A percentile compares a stretch with the other conserved stretches of the same genome.
Conservation (phyloP, 53 echinoderm and acorn worm genomes). For the Pentamera pediparva region DNA sequence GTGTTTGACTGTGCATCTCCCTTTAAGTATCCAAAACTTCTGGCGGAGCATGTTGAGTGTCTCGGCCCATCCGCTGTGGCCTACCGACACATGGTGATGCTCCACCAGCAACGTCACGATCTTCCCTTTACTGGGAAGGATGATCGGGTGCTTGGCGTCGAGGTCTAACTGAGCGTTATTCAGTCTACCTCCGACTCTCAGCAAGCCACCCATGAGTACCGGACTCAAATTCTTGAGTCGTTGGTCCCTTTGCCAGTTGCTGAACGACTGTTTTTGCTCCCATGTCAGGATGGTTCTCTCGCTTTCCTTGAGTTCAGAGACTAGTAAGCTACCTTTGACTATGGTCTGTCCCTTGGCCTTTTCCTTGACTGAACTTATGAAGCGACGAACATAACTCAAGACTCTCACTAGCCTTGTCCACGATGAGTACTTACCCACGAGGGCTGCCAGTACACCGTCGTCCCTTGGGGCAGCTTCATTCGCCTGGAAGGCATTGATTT, state of each 20-base stretch:
- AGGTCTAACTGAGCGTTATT: slow-evolving; percentile 9
- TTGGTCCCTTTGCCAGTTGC: slow-evolving; percentile 20
- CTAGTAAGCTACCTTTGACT: slow-evolving; percentile 7
- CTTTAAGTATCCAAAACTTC: slow-evolving; percentile 3
- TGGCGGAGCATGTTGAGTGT: neutral
- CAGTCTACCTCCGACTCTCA: slow-evolving; percentile 32
- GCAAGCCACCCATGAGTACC: neutral
- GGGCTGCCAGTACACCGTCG: neutral
- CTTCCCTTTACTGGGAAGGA: slow-evolving; percentile 8
- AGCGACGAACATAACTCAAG: neutral
- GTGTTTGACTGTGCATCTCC: neutral
- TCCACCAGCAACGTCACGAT: slow-evolving; percentile 4
- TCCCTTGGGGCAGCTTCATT: neutral
- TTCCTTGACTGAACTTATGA: neutral
- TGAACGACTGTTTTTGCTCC: slow-evolving; percentile 22
- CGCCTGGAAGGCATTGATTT: neutral
- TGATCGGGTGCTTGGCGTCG: neutral
- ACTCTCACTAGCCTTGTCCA: slow-evolving; percentile 1
- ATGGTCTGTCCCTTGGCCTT: neutral
- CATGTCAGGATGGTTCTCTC: slow-evolving; percentile 15
- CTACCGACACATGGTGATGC: slow-evolving; percentile 3
- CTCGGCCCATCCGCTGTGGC: neutral
- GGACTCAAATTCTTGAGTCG: slow-evolving; percentile 18
- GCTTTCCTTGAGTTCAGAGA: slow-evolving; percentile 30
- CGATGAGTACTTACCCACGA: slow-evolving; percentile 6